These are phyloP conservation scores for Erethizon dorsatum DNA, from an alignment of 2,797 vertebrate genomes.

Conservation along the genomic window DNA sequence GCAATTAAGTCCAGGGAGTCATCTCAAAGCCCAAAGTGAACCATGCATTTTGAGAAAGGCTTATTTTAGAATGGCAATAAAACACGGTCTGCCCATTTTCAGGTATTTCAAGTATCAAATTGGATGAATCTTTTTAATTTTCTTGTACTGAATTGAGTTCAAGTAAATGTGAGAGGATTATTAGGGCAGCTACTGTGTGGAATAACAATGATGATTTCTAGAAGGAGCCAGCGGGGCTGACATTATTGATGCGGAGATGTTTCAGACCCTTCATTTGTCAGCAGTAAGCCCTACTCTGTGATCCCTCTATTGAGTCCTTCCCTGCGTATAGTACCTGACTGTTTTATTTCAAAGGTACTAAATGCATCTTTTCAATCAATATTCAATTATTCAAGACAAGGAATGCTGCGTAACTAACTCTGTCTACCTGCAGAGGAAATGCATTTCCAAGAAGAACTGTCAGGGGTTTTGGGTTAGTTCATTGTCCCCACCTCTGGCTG, in stretches of 20 bases:
- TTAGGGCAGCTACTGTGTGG: slow-evolving; percentile 71
- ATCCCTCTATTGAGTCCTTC: slow-evolving; percentile 40
- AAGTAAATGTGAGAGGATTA: slow-evolving; percentile 83
- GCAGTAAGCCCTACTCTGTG: slow-evolving; percentile 36
- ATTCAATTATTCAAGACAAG: slow-evolving; percentile 74
- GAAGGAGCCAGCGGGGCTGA: not conserved
- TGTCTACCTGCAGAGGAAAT: slow-evolving; percentile 69
- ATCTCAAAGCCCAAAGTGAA: slow-evolving; percentile 67
- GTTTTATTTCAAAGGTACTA: slow-evolving; percentile 68
- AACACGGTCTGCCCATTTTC: slow-evolving; percentile 62
- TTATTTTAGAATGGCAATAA: slow-evolving; percentile 57
- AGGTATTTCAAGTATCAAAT: slow-evolving; percentile 82
- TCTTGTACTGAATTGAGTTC: slow-evolving; percentile 80
- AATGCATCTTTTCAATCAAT: slow-evolving; percentile 75
- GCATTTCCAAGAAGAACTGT: slow-evolving; percentile 73
- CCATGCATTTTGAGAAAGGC: slow-evolving; percentile 77
- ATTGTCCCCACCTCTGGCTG: slow-evolving; percentile 68
- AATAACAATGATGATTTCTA: slow-evolving; percentile 75
- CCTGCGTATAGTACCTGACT: not conserved
- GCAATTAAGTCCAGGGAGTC: slow-evolving; percentile 67
- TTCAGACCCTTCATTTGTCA: slow-evolving; percentile 72
- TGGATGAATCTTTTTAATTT: slow-evolving; percentile 77
- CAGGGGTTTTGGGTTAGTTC: slow-evolving; percentile 71
- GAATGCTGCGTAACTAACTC: slow-evolving; percentile 80
- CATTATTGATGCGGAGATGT: not conserved